A percentile compares a stretch with the other conserved stretches of the same genome.
These are phyloP conservation scores for Diachasmimorpha longicaudata DNA, from an alignment of 1,140 invertebrate genomes.

Conservation along the genomic window DNA sequence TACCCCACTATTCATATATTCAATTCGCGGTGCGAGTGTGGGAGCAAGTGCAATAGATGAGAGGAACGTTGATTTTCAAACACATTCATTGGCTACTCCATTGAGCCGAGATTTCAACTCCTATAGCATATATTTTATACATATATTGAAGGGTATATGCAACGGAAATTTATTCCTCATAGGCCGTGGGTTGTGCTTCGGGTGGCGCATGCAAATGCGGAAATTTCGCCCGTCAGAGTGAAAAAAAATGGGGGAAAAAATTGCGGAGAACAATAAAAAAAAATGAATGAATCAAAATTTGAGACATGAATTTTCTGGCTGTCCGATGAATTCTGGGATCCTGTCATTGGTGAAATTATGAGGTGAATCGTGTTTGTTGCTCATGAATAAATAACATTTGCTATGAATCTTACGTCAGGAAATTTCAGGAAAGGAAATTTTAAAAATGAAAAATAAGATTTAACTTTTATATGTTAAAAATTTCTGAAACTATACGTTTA, in stretches of 20 bases:
- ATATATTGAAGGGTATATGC: conserved; percentile 7
- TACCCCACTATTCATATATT: not conserved
- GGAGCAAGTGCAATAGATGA: not conserved
- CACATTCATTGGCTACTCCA: not conserved
- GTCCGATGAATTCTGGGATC: not conserved
- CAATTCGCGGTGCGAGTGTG: not conserved
- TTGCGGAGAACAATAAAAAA: not conserved
- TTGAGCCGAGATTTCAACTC: not conserved
- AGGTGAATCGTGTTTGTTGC: not conserved
- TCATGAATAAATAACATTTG: not conserved
- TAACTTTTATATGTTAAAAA: too few relatives aligned
- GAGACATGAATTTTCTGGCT: not conserved
- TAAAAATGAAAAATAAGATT: too few relatives aligned
- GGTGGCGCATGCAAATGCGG: conserved; percentile 13
- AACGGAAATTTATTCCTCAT: conserved; percentile 25
- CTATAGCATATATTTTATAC: conserved; percentile 5
- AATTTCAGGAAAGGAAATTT: too few relatives aligned
- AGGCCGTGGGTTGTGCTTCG: not conserved
- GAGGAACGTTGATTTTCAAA: not conserved
- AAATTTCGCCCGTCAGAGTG: not conserved
- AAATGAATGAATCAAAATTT: not conserved
- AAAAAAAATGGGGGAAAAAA: not conserved
- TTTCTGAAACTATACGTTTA: too few relatives aligned
- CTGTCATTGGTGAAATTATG: not conserved
- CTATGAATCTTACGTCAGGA: too few relatives aligned